Evolutionary conservation across 64 coral and sea anemone species (phyloP).

Genomic region (Stichodactyla helianthus): DNA sequence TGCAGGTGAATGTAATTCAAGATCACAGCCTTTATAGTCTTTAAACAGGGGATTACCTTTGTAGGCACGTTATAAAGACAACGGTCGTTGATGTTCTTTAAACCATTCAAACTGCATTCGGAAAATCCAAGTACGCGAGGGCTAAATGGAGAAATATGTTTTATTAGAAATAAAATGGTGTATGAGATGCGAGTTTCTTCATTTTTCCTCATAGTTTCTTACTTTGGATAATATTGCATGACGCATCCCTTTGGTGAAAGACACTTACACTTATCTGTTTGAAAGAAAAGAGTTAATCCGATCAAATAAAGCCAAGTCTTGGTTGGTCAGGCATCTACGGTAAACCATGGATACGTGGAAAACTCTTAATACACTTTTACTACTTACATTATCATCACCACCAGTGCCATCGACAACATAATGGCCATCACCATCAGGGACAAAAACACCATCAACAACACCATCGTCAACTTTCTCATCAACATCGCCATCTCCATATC

Average conservation of each 20-base stretch:
- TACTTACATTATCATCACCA: no score
- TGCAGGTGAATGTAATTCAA: background rate
- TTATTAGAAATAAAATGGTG: background rate
- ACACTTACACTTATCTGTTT: conserved; percentile 56
- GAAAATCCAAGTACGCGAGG: conserved; percentile 59
- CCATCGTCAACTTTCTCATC: no score
- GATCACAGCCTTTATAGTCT: background rate
- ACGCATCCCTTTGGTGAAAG: conserved; percentile 66
- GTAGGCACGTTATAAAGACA: conserved; percentile 53
- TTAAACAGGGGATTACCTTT: background rate
- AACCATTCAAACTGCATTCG: conserved; percentile 43
- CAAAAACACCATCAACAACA: no score
- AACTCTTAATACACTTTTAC: no score
- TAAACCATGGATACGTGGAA: no score
- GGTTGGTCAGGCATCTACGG: no score
- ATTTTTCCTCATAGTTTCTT: no score
- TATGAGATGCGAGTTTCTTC: background rate
- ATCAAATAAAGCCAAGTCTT: background rate
- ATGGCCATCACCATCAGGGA: no score
- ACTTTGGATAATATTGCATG: conserved; percentile 29
- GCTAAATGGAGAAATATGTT: conserved; percentile 10
- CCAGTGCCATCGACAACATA: no score
- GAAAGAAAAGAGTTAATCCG: background rate
- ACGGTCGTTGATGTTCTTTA: conserved; percentile 40
- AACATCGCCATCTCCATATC: no score